A percentile compares a stretch with the other conserved stretches of the same genome.
Conservation (phyloP, 2,797 vertebrate species). For the Falco berigora region DNA sequence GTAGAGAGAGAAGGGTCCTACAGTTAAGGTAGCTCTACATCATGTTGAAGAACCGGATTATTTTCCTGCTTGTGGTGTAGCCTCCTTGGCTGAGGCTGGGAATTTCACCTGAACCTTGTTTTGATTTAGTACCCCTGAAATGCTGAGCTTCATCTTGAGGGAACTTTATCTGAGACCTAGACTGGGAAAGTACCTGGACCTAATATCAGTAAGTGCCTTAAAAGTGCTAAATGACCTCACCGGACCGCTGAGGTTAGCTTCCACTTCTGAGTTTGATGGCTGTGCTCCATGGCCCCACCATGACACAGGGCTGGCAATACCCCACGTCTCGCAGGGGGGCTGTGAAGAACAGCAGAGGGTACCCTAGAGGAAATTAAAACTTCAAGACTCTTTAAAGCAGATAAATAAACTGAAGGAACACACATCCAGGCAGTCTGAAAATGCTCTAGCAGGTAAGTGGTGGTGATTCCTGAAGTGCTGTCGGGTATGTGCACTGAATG, state of each 20-base stretch:
- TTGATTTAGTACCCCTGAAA: background rate
- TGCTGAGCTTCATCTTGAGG: background rate
- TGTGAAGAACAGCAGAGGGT: background rate
- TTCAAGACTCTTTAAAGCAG: background rate
- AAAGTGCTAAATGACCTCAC: background rate
- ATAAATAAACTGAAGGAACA: background rate
- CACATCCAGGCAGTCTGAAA: background rate
- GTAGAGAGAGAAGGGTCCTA: background rate
- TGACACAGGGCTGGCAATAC: background rate
- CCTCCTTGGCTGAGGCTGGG: background rate
- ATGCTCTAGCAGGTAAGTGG: background rate
- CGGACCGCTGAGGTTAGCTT: background rate
- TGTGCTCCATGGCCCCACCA: background rate
- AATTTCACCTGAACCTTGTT: background rate
- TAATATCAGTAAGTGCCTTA: background rate
- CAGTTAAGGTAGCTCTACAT: background rate
- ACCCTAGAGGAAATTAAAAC: background rate
- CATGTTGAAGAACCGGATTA: background rate
- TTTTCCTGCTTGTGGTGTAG: background rate
- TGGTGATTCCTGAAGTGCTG: background rate
- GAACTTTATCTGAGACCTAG: background rate
- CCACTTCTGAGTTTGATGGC: background rate
- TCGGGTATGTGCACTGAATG: background rate
- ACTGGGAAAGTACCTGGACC: background rate
- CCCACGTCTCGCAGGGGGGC: rapidly evolving